Evolutionary conservation across 2,113 vertebrate species (phyloP), one percentile per base, ranked within the genome.

Genomic region (Dicrurus megarhynchus): DNA sequence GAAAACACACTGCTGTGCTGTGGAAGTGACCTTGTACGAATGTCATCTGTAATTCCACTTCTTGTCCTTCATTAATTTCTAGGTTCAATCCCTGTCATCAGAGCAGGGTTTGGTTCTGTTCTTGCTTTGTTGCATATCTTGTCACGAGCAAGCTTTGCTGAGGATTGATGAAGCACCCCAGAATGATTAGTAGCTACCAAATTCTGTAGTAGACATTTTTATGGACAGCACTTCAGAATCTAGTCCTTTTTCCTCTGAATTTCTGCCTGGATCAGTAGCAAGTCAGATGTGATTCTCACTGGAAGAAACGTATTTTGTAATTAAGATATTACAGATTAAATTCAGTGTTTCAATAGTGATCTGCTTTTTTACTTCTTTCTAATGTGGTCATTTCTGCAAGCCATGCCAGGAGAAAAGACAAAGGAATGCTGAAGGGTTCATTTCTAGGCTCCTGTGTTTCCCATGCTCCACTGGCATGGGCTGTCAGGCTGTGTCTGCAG

Each of bases 401-500:
- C 49, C 3, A 1, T 46, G 33, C 13, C 14, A 75, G 37, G 8
- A 65, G 74, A 50, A 65, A 30, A 21, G 60, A 30, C 49, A 23
- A 55, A 90, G 23, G 11, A 19, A 5, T 6, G 14, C 21, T 67
- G 21, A 46, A 52, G 41, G 7, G 27, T 16, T 67, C 1, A 1
- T 22, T 70, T 75, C 8, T 37, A n/a, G 52, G 23, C 39, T 37
- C 7, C 27, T 65, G 21, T 42, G 1, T 22, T 44, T 65, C 10
- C 42, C 7, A 3, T 41, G 26, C 20, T 63, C 33, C 26, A 0
- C 4, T 33, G 28, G 37, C 20, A 4, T 0, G 1, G 16, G 7
- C 23, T 55, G 22, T 44, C 0, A 0, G 32, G 46, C 53, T 7
- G 10, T 27, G 16, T 47, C 35, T 56, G 69, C 28, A 26, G 64